phyloP scores from a whole-genome alignment of 2,888 invertebrate genomes.

The Merodon equestris region DNA sequence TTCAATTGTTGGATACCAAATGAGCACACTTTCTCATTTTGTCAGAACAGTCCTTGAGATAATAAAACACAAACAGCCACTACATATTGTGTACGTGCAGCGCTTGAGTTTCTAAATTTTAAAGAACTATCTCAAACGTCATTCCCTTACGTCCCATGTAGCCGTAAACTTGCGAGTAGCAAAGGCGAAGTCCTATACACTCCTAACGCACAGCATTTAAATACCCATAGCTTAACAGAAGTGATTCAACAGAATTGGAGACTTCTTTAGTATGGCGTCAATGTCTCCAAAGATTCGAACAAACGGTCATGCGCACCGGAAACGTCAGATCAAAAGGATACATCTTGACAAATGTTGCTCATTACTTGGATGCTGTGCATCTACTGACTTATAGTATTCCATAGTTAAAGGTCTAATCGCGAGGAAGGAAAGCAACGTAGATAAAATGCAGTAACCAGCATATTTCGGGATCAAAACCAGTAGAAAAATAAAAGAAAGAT shows the following conservation, averaged over 20 bases:
- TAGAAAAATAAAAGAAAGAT: no score
- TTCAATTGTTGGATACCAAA: conserved; percentile 47
- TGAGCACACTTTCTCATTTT: conserved; percentile 20
- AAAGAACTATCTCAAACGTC: no score
- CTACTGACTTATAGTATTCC: conserved; percentile 45
- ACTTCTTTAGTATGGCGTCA: conserved; percentile 46
- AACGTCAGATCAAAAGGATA: conserved; percentile 40
- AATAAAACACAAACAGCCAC: conserved; percentile 20
- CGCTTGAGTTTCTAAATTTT: conserved; percentile 8
- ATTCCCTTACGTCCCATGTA: no score
- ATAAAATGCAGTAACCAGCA: conserved; percentile 40
- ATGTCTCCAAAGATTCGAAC: conserved; percentile 36
- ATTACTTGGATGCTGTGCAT: conserved; percentile 53
- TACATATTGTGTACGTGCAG: conserved; percentile 13
- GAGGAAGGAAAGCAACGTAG: not conserved
- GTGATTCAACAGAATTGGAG: no score
- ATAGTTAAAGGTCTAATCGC: conserved; percentile 35
- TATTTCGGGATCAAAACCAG: no score
- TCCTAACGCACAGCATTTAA: no score
- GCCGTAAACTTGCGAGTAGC: no score
- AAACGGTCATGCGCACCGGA: conserved; percentile 43
- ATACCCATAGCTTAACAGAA: no score
- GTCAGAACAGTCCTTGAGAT: conserved; percentile 16
- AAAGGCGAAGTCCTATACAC: no score
- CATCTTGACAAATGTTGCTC: conserved; percentile 61